Evolutionary conservation across 2,797 vertebrate species (phyloP), one percentile per base, ranked within the genome.

Genomic region (Aselliscus stoliczkanus): DNA sequence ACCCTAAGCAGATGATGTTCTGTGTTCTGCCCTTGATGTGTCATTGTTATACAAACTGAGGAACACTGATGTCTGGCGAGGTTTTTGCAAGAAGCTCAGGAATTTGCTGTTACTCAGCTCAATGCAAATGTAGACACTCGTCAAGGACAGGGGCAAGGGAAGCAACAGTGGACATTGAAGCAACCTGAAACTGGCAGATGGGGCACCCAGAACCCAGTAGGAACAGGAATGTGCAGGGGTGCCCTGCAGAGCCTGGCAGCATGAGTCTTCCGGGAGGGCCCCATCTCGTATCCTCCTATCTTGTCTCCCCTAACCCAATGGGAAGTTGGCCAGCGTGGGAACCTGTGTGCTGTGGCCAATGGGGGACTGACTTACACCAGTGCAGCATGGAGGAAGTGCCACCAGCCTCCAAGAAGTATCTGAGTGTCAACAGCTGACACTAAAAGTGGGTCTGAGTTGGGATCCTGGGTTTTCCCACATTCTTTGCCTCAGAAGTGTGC

Each of bases 321-420:
- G 5, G 9, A 83, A 52, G 25, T 21, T 29, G 27, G 50, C 39
- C 29, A 58, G 83, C 14, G 10, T 47, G n/a, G 37, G 15, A 7
- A 4, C 54, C 69, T 62, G 44, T 27, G 18, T 7, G 4, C 13
- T 31, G 4, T 29, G 58, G 27, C 27, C 7, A 42, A 8, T 13
- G 29, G n/a, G n/a, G 64, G 29, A 14, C 21, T 14, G 15, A 62
- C 21, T 64, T 20, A 34, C 37, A 5, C 14, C 34, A 23, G 42
- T 79, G 42, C 15, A 60, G 47, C 58, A 47, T 44, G 15, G 73
- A 89, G 85, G 85, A 93, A 77, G 39, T 60, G 14, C 42, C 47
- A 27, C 27, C 12, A 7, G 75, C 90, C 93, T 93, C 94, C 56
- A 90, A 77, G 97, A 83, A 92, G 89, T 27, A 14, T 67, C 81